Evolutionary conservation across 2,888 invertebrate species (phyloP).

Genomic region (Drosophila testacea): DNA sequence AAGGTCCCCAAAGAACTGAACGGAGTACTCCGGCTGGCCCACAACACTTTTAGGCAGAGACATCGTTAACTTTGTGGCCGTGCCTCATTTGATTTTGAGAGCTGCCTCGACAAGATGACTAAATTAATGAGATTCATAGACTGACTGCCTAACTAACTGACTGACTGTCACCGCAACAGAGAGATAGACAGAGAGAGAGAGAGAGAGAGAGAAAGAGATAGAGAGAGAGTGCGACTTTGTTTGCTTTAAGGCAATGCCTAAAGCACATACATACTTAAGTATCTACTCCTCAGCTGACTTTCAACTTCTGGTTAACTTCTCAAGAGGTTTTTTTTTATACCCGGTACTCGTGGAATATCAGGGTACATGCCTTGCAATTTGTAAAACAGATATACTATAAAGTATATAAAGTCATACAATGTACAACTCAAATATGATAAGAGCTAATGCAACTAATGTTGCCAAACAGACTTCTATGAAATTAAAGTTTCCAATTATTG

Average conservation of each 20-base stretch:
- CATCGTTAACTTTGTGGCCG: constrained; percentile 52
- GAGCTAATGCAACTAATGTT: too few species aligned
- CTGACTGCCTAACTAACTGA: neutral
- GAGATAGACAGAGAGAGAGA: neutral
- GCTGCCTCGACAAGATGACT: constrained; percentile 41
- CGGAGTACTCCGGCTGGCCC: constrained; percentile 16
- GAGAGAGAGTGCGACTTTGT: constrained; percentile 1
- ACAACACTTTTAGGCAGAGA: constrained; percentile 35
- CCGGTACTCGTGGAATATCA: neutral
- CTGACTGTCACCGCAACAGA: constrained; percentile 5
- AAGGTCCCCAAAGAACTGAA: constrained; percentile 50
- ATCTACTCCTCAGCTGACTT: neutral
- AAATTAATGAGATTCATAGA: constrained; percentile 68
- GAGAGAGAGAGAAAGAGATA: neutral
- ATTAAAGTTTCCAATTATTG: too few species aligned
- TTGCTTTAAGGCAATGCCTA: neutral
- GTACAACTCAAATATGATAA: too few species aligned
- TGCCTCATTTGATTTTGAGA: constrained; percentile 57
- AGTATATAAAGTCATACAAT: too few species aligned
- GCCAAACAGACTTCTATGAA: too few species aligned
- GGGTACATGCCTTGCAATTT: too few species aligned
- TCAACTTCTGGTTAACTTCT: constrained; percentile 15
- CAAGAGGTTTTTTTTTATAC: constrained; percentile 1
- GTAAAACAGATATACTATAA: too few species aligned
- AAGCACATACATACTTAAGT: neutral